Conservation (phyloP, 2,888 invertebrate genomes). For the Achlya flavicornis region DNA sequence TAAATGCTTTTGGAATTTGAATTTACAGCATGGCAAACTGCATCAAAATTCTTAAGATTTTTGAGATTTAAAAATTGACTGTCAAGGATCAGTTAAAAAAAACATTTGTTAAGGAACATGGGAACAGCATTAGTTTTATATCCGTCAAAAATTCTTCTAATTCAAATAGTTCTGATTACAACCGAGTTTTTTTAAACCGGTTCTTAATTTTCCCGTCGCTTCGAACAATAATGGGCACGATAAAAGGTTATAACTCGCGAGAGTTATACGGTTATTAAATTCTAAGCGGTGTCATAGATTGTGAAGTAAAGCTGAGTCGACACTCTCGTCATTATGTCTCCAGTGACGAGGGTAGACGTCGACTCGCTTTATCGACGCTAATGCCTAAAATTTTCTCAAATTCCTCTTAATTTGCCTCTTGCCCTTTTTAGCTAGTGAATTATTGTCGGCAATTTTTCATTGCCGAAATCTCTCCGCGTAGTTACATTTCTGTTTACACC, state of each 20-base stretch:
- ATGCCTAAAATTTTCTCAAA: constrained; percentile 57
- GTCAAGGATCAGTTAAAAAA: too few species aligned
- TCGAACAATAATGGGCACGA: background rate
- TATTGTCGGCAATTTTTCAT: constrained; percentile 60
- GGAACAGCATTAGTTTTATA: too few species aligned
- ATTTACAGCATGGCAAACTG: too few species aligned
- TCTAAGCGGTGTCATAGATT: constrained; percentile 17
- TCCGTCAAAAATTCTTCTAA: too few species aligned
- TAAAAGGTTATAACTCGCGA: constrained; percentile 8
- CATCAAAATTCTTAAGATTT: too few species aligned
- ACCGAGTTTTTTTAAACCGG: too few species aligned
- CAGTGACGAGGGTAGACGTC: constrained; percentile 28
- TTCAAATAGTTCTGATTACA: too few species aligned
- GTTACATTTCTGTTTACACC: constrained; percentile 42
- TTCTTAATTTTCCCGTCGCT: too few species aligned
- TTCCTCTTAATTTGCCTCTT: constrained; percentile 58
- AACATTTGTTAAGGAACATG: too few species aligned
- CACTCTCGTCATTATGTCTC: constrained; percentile 33
- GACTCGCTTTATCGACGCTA: constrained; percentile 45
- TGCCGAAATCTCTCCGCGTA: constrained; percentile 41
- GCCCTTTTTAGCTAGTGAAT: constrained; percentile 55
- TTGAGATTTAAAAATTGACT: too few species aligned
- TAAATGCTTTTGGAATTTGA: too few species aligned
- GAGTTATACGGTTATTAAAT: constrained; percentile 12
- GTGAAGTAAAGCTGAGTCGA: constrained; percentile 29